Evolutionary conservation across 2,888 invertebrate species (phyloP), one percentile per base, ranked within the genome.

Genomic region (Meiosimyza platycephala): DNA sequence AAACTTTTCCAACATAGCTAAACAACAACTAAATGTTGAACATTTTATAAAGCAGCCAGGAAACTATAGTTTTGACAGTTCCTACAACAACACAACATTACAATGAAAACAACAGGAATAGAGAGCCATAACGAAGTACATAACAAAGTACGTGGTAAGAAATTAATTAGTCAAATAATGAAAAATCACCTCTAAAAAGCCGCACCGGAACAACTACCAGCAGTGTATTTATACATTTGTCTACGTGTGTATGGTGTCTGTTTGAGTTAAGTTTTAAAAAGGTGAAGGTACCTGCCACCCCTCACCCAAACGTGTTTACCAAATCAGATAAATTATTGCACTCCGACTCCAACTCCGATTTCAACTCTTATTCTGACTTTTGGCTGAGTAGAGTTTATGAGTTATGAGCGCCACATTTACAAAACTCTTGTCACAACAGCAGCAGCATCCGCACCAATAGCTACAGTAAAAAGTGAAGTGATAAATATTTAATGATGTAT

Each of bases 131-230:
- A 16, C 33, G 40, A 67, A 9, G 15, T 9, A 6, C 2, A 40
- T 7, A 40, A 52, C 62, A 51, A 63, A 70, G 62, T 62, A 70
- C 70, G 63, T 70, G 70, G 70, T 54, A 48, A 54, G 63, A 70
- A 70, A 70, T 70, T 70, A 70, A 70, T 70, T 70, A 70, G 70
- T 63, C 63, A 52, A 63, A 63, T 54, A 63, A 62, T 68, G 57
- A 68, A 68, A 48, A 57, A 50, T 59, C 68, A 68, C 59, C 54
- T 64, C 64, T 28, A 51, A 28, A 64, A 47, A 47, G 40, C 12
- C 16, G 51, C 50, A 33, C 12, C 28, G 13, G 16, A 11, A 51
- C 22, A 50, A 51, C 6, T 5, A 57, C 18, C 6, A 57, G 22
- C 28, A 28, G 57, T 13, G 6, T 28, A 11, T 12, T 57, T n/a